Base-by-base conservation (phyloP, 2,113 vertebrate genomes). In the Campylomormyrus numenius region DNA sequence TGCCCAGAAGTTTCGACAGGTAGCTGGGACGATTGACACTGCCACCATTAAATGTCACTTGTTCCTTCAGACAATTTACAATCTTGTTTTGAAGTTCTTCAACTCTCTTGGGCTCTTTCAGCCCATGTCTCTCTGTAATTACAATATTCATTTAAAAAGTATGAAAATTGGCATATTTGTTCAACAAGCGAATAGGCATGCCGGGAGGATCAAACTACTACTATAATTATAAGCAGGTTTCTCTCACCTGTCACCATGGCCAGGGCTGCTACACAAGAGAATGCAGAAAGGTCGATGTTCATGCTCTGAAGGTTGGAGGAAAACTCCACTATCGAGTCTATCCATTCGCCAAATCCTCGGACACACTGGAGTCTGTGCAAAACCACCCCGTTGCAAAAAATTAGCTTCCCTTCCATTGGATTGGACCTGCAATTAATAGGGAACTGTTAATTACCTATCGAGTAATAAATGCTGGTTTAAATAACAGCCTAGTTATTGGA, bases 301-400 rank as follows among this genome's bases (percentile, higher is more conserved):
- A 99, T 97, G 94, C 97, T 98, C 90, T 98, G 98, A 93, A 99
- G 93, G 92, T 97, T 98, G 92, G 97, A 96, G 50, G 98, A 99
- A 91, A 99, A 99, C 11, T 99, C 98, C 35, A 97, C 97, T 21
- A 99, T 99, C 92, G 97, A 97, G 93, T 99, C 98, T 88, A 99
- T 98, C 98, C 98, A 99, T 93, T 99, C 98, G 56, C 98, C 98
- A n/a, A 99, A 99, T 91, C 98, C 98, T 3, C 98, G 97, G 88
- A 98, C 96, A 62, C 98, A 99, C 96, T 98, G 98, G 92, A 98
- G 91, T 95, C 97, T 97, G 95, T 98, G 97, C 95, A 98, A 95
- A 92, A 99, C 98, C 21, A 98, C 97, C 85, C 98, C 98, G 15
- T 97, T 98, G 93, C 98, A 99, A 96, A 99, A 99, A 90, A 99